Percentiles rank a stretch among this genome's conserved stretches.
phyloP scores from a whole-genome alignment of 1,140 invertebrate species.

The Amyelois transitella region DNA sequence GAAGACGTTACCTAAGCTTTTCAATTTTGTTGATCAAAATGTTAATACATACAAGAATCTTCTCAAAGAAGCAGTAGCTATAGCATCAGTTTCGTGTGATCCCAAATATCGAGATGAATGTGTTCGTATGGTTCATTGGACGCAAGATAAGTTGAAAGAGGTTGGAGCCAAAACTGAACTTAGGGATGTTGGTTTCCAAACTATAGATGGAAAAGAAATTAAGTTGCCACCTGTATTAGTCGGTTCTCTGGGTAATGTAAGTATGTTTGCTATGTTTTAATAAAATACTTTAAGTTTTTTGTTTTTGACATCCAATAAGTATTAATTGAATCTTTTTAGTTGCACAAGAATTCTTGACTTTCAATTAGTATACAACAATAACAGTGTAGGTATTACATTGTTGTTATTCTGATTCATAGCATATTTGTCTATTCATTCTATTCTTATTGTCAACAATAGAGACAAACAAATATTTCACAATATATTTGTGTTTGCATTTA shows the following conservation, averaged over 20 bases:
- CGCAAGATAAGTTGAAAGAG: constrained; percentile 81
- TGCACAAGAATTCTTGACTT: too few species aligned
- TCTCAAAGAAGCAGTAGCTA: constrained; percentile 91
- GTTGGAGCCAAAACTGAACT: constrained; percentile 86
- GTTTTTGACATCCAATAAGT: too few species aligned
- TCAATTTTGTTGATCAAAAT: constrained; percentile 87
- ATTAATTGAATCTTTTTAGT: too few species aligned
- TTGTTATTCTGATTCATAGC: neutral
- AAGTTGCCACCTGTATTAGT: constrained; percentile 92
- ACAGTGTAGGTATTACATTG: neutral
- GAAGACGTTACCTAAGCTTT: constrained; percentile 55
- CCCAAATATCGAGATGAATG: constrained; percentile 85
- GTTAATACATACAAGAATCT: constrained; percentile 85
- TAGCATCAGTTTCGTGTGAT: constrained; percentile 96
- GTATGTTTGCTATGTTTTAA: constrained; percentile 24
- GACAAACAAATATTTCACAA: neutral
- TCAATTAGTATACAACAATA: neutral
- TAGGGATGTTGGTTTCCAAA: constrained; percentile 87
- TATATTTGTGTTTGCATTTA: neutral
- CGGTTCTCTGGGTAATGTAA: constrained; percentile 85
- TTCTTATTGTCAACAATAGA: neutral
- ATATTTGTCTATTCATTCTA: neutral
- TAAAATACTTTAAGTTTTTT: too few species aligned
- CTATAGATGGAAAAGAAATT: constrained; percentile 82
- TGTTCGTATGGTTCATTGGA: constrained; percentile 84